Evolutionary conservation across 2,888 invertebrate species (phyloP).

Genomic region (Acanthosepion esculentum): DNA sequence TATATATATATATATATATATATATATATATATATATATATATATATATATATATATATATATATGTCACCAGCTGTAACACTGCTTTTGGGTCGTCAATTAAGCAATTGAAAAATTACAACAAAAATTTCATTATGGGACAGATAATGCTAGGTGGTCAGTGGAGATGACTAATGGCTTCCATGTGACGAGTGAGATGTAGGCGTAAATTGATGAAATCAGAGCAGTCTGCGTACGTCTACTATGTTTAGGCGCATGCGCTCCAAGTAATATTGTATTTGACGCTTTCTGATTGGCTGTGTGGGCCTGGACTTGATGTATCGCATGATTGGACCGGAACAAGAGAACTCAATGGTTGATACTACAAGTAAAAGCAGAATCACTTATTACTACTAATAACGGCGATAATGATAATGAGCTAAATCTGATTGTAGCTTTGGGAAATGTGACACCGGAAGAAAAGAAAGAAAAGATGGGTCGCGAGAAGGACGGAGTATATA

Average conservation of each 20-base stretch:
- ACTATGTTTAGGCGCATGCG: not conserved
- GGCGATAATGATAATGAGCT: not conserved
- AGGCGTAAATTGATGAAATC: not conserved
- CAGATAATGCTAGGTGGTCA: not conserved
- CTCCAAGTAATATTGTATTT: not conserved
- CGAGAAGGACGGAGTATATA: not conserved
- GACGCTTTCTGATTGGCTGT: not conserved
- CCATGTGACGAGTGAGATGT: not conserved
- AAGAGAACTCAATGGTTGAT: not conserved
- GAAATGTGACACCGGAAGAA: not conserved
- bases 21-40: no score
- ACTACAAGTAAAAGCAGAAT: not conserved
- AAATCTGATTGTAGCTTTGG: not conserved
- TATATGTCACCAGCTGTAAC: not conserved
- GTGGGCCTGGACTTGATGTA: not conserved
- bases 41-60: no score
- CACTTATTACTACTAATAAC: not conserved
- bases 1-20: no score
- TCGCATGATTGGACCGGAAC: not conserved
- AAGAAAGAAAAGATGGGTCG: not conserved
- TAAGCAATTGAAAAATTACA: not conserved
- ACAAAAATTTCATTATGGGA: not conserved
- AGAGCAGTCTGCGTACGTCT: not conserved
- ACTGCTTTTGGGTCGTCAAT: not conserved
- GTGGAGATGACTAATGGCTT: not conserved